Base-by-base conservation (phyloP, 2,888 invertebrate species). In the Orthosia gracilis region DNA sequence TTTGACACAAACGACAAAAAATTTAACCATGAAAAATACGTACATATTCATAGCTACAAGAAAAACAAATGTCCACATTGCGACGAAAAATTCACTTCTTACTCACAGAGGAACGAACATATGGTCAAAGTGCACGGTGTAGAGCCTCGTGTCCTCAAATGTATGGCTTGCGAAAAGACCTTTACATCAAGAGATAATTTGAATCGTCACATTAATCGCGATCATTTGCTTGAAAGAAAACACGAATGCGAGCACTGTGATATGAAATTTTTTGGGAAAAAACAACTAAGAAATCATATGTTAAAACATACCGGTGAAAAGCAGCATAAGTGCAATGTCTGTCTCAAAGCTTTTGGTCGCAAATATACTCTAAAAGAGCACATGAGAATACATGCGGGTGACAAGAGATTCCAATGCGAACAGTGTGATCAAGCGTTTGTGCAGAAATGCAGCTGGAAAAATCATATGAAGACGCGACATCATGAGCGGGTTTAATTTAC, bases 371-470 rank as follows among this genome's bases (percentile, higher is more conserved):
- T 86, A 55, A 78, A 50, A 15, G 82, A 87, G 49, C 86, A 86
- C 73, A 12, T 87, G 31, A 72, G 84, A n/a, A 84, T 83, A 63
- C 86, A 86, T 40, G 71, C 81, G 0, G 74, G 85, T 40, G 84
- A 83, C 49, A 87, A 79, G 15, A 63, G 83, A 12, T 85, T 79
- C 12, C 85, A 85, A 61, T 86, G 85, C 13, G 74, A 69, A 4
- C 63, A 73, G n/a, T 86, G 87, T 57, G 81, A 70, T 0, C 78
- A 83, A 21, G 73, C 84, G 0, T 86, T 86, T 47, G 79, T 86
- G 17, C 85, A 87, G 23, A 86, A 87, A 64, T 85, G 85, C n/a
- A 85, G 81, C 26, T 86, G 81, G 85, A 87, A 79, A 49, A 79
- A 69, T 57, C 85, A 86, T 61, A 83, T 86, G 87, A 69, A 76